phyloP scores from a whole-genome alignment of 2,797 vertebrate genomes.

The Enteromius trimaculatus region DNA sequence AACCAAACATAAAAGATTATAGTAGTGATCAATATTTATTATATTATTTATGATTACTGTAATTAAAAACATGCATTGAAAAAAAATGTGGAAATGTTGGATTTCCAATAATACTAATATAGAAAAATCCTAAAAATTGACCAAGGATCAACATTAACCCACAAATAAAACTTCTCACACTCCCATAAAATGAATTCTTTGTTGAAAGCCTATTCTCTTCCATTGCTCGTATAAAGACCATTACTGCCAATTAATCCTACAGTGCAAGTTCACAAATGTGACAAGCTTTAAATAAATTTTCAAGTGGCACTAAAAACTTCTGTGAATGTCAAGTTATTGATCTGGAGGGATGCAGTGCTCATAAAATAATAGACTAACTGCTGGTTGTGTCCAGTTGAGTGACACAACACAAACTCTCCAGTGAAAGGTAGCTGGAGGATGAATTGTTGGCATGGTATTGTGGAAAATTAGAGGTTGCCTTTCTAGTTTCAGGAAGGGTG shows the following conservation, averaged over 20 bases:
- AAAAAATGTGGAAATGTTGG: not conserved
- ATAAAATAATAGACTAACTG: constrained; percentile 31
- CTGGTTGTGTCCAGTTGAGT: constrained; percentile 22
- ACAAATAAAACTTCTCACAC: not conserved
- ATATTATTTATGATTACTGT: not conserved
- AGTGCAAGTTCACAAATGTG: not conserved
- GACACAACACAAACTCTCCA: constrained; percentile 23
- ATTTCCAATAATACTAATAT: not conserved
- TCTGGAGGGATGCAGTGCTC: constrained; percentile 14
- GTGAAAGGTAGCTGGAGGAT: constrained; percentile 18
- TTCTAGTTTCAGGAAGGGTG: constrained; percentile 25
- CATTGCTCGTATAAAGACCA: not conserved
- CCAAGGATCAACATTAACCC: not conserved
- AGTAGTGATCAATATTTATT: not conserved
- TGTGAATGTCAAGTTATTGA: constrained; percentile 35
- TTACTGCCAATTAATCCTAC: not conserved
- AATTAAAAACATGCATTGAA: not conserved
- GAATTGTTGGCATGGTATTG: not conserved
- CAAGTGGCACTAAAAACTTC: constrained; percentile 16
- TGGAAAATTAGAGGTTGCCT: constrained; percentile 16
- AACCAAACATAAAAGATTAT: not conserved
- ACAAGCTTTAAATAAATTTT: constrained; percentile 8
- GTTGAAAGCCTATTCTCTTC: not conserved
- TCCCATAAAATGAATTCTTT: not conserved
- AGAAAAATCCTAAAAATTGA: not conserved